Evolutionary conservation across 2,797 vertebrate genomes (phyloP), one percentile per base, ranked within the genome.

Genomic region (Melanogrammus aeglefinus): DNA sequence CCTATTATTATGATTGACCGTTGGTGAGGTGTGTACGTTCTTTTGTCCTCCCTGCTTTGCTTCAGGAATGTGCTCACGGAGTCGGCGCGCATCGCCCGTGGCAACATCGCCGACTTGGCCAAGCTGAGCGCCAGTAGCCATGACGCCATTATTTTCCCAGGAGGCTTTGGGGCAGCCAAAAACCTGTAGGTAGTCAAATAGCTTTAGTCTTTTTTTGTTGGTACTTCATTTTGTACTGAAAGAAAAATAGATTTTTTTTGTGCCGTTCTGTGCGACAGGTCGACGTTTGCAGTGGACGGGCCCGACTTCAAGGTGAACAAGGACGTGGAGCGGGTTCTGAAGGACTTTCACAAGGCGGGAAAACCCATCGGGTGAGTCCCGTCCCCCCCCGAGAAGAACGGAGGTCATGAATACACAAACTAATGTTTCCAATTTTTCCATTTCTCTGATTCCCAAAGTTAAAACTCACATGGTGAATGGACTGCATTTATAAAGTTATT

Each of bases 161-260:
- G 96, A 77, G 95, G 96, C 33, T 96, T 96, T 0, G 96, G 96
- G 35, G 96, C 95, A 2, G 95, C 95, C 75, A 97, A 97, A 90
- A 96, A 97, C 85, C 82, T 96, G 96, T 96, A 85, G 84, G 95
- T 94, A 12, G 57, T 27, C 57, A 3, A 66, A 66, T 66, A 10
- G n/a, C n/a, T 27, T n/a, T 27, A 27, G 57, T 66, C 57, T 77
- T 75, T 75, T 9, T 38, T 72, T 31, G 39, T 41, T 47, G 12
- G 33, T 36, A 13, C 18, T 57, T 21, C 6, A 1, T 21, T 5
- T 47, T 5, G 33, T 36, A 13, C 18, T 57, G 51, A n/a, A 31
- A 70, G 24, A 31, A 27, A 3, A 6, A 41, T 41, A 18, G 13
- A 33, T 36, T 35, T 21, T 24, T 24, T 14, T 44, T 24, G 41